phyloP scores from a whole-genome alignment of 1,140 invertebrate species.

The Holcopasites calliopsidis region DNA sequence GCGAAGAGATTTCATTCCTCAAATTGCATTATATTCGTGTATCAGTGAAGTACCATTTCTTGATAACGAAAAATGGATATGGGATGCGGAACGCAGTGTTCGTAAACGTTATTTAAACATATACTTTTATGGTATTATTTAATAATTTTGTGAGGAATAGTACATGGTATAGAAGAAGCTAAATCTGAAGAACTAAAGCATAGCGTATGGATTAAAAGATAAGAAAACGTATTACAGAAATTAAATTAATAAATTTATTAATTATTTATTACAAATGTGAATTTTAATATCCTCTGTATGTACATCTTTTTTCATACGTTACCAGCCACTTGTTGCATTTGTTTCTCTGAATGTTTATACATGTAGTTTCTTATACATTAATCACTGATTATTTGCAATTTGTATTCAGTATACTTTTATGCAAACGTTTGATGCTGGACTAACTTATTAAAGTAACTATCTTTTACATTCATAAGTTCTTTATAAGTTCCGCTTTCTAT shows the following conservation, averaged over 20 bases:
- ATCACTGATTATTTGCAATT: background rate
- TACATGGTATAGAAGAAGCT: background rate
- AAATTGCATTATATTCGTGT: background rate
- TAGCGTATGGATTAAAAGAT: conserved; percentile 22
- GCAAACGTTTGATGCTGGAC: conserved; percentile 84
- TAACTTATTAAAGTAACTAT: conserved; percentile 84
- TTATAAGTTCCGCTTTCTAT: conserved; percentile 91
- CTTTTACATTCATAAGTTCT: conserved; percentile 82
- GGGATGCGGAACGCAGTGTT: background rate
- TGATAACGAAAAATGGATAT: background rate
- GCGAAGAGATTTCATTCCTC: background rate
- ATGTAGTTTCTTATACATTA: background rate
- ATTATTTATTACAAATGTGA: conserved; percentile 42
- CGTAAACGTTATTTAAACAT: conserved; percentile 2
- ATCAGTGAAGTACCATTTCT: background rate
- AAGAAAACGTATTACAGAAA: conserved; percentile 34
- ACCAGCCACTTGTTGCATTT: background rate
- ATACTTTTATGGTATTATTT: background rate
- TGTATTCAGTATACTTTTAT: conserved; percentile 16
- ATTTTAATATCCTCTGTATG: conserved; percentile 17
- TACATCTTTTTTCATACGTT: background rate
- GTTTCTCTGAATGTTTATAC: background rate
- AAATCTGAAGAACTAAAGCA: background rate
- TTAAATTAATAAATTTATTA: conserved; percentile 43
- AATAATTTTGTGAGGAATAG: background rate